Base-by-base conservation (phyloP, 1,140 invertebrate genomes). In the Procambarus clarkii region DNA sequence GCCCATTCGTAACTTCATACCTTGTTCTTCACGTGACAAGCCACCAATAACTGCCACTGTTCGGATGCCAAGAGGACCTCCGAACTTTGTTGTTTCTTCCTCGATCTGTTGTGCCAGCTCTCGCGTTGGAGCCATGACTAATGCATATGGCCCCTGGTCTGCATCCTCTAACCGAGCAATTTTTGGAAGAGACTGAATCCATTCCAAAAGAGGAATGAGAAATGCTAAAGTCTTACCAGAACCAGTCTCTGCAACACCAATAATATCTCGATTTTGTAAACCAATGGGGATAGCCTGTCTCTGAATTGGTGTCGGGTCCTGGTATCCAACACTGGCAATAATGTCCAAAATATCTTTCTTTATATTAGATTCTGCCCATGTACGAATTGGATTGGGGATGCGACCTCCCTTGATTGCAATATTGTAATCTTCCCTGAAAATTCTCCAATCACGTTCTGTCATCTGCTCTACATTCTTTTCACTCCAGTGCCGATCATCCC, bases 31-130 rank as follows among this genome's bases (percentile, higher is more conserved):
- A 93, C 98, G 96, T 0, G 98, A 99, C 1, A 99, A 95, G 50
- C 93, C 93, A 94, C 99, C 99, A 92, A 99, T 99, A 69, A 99
- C 98, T 9, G 99, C 98, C 0, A 99, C 99, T 50, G 98, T 99
- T 86, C 98, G 96, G 79, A 99, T 99, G 46, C 98, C 98, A 11
- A 99, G 95, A 4, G 97, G 97, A 93, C 98, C 96, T 45, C 98
- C 99, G 95, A 99, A 99, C 95, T 99, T 99, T 88, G 97, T 97
- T 0, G 98, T 98, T 95, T 99, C 99, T 95, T 99, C 99, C 95
- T 99, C 99, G 93, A 99, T 99, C 95, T 99, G 99, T 94, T 99
- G 99, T 0, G 99, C 99, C 95, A 99, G 97, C 94, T 99, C 99
- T 95, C 99, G 97, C 78, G 99, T 99, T 1, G 99, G 99, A 1